These are phyloP conservation scores for Drosophila prolongata DNA, from an alignment of 2,888 invertebrate species.

Conservation along the genomic window DNA sequence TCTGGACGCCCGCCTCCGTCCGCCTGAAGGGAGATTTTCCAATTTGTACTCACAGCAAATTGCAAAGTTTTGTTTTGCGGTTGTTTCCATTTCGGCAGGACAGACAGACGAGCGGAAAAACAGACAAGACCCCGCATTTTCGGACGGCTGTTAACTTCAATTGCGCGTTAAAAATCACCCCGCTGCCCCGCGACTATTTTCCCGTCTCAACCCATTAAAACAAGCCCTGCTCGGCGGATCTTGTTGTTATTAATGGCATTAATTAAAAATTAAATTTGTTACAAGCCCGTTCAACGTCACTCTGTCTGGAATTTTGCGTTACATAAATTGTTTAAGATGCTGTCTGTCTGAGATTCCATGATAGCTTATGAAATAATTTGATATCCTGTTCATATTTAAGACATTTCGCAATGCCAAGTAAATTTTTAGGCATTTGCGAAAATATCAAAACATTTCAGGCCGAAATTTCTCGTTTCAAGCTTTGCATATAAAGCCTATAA, in stretches of 20 bases:
- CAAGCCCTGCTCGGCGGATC: slow-evolving; percentile 22
- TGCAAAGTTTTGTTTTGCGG: slow-evolving; percentile 63
- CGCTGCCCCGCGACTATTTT: slow-evolving; percentile 58
- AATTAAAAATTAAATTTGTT: slow-evolving; percentile 77
- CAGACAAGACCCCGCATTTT: slow-evolving; percentile 49
- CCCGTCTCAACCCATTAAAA: slow-evolving; percentile 28
- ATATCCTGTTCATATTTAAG: slow-evolving; percentile 13
- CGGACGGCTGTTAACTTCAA: slow-evolving; percentile 68
- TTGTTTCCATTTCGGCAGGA: slow-evolving; percentile 29
- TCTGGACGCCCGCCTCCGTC: slow-evolving; percentile 28
- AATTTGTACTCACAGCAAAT: slow-evolving; percentile 60
- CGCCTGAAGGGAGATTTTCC: slow-evolving; percentile 46
- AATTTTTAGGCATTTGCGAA: neutral
- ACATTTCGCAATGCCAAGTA: slow-evolving; percentile 1
- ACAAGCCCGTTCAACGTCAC: slow-evolving; percentile 53
- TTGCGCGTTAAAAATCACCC: slow-evolving; percentile 74
- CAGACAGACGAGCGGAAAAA: slow-evolving; percentile 3
- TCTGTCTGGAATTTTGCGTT: slow-evolving; percentile 35
- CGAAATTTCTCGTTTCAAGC: slow-evolving; percentile 5
- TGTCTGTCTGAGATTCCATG: slow-evolving; percentile 15
- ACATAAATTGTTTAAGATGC: slow-evolving; percentile 43
- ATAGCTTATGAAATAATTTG: neutral
- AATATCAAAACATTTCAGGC: slow-evolving; percentile 11
- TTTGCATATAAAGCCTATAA: slow-evolving; percentile 31
- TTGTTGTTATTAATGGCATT: slow-evolving; percentile 70